phyloP scores from a whole-genome alignment of 2,797 vertebrate genomes.

The Gymnoscopelus braueri region DNA sequence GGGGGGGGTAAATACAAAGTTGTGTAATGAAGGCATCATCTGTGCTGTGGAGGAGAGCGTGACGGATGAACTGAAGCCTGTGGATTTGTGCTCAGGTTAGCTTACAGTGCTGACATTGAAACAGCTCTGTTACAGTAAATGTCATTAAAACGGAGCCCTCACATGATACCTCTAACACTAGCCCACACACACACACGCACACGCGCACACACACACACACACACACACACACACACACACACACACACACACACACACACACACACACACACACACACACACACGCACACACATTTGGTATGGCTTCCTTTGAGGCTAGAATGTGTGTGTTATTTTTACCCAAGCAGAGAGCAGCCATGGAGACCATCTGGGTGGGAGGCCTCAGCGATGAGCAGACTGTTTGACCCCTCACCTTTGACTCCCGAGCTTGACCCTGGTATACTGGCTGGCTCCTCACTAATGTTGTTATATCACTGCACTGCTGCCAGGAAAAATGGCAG shows the following conservation, averaged over 20 bases:
- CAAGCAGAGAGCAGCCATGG: neutral
- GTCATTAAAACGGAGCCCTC: neutral
- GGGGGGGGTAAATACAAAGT: conserved; percentile 19
- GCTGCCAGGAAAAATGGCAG: neutral
- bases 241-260: neutral
- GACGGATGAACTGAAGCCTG: neutral
- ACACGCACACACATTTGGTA: neutral
- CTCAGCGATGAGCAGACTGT: neutral
- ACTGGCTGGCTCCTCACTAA: neutral
- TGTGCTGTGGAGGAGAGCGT: conserved; percentile 1
- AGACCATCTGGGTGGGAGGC: neutral
- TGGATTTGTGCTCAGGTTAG: neutral
- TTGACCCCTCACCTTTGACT: conserved; percentile 13
- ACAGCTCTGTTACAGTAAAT: neutral
- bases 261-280: neutral
- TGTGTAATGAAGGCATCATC: conserved; percentile 13
- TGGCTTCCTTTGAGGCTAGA: neutral
- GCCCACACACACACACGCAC: neutral
- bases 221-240: neutral
- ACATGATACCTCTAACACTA: neutral
- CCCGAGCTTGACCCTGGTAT: conserved; percentile 8
- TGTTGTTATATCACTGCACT: neutral
- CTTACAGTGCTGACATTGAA: conserved; percentile 5
- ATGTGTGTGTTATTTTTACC: conserved; percentile 6
- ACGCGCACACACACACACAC: neutral